phyloP scores from a whole-genome alignment of 1,140 invertebrate species.

The Danaus melanippus region DNA sequence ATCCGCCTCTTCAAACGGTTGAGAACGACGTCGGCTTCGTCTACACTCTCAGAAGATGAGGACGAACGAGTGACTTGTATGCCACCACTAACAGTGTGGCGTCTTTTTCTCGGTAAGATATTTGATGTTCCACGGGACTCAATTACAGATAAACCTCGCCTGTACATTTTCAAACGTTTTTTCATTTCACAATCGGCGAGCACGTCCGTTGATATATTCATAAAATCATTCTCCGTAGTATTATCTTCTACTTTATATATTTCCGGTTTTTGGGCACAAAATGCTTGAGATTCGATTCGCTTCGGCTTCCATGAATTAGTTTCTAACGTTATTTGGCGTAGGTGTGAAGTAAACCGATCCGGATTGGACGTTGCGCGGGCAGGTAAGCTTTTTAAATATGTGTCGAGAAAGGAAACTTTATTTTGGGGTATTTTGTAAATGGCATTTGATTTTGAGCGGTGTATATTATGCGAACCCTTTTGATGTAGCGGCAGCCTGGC shows the following conservation, averaged over 20 bases:
- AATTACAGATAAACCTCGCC: conserved; percentile 65
- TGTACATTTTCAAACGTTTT: conserved; percentile 66
- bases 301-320: conserved; percentile 32
- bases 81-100: conserved; percentile 51
- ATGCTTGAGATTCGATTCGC: conserved; percentile 30
- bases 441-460: conserved; percentile 49
- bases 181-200: conserved; percentile 61
- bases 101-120: conserved; percentile 39
- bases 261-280: conserved; percentile 30
- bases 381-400: conserved; percentile 69
- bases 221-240: conserved; percentile 52
- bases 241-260: conserved; percentile 36
- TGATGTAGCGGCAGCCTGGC: conserved; percentile 22
- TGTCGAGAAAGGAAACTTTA: conserved; percentile 67
- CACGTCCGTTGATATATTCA: conserved; percentile 57
- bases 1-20: conserved; percentile 67
- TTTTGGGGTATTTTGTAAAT: conserved; percentile 53
- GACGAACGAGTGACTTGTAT: conserved; percentile 47
- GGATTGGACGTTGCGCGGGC: conserved; percentile 49
- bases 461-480: conserved; percentile 27
- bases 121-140: conserved; percentile 40
- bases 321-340: conserved; percentile 40
- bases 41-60: conserved; percentile 64
- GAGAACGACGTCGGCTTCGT: conserved; percentile 67
- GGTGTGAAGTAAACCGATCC: conserved; percentile 53